A percentile compares a stretch with the other conserved stretches of the same genome.
phyloP scores from a whole-genome alignment of 2,888 invertebrate species.

The Hydroisotoma schaefferi region DNA sequence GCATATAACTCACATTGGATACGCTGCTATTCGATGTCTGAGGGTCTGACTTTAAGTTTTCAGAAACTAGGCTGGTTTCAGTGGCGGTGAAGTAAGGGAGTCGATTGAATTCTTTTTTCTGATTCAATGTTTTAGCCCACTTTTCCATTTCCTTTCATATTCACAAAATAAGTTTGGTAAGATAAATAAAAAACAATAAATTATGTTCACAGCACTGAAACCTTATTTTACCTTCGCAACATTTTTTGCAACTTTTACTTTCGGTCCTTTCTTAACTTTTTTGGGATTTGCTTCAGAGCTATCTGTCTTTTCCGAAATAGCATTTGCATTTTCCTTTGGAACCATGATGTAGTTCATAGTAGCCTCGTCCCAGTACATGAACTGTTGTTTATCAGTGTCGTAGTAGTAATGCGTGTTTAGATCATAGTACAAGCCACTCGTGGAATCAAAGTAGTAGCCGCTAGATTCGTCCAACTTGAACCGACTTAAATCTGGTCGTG shows the following conservation, averaged over 20 bases:
- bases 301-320: constrained; percentile 44
- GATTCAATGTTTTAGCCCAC: constrained; percentile 96
- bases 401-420: constrained; percentile 93
- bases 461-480: constrained; percentile 93
- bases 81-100: background rate
- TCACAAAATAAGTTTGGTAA: background rate
- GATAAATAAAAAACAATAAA: constrained; percentile 1
- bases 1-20: too few relatives aligned
- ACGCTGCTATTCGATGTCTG: too few relatives aligned
- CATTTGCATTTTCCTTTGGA: constrained; percentile 13
- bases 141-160: constrained; percentile 69
- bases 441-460: constrained; percentile 92
- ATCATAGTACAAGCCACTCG: constrained; percentile 93
- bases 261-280: constrained; percentile 71
- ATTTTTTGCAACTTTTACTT: constrained; percentile 95
- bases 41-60: too few relatives aligned
- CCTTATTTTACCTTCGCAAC: constrained; percentile 71
- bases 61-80: background rate
- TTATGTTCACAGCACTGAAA: background rate
- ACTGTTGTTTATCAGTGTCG: constrained; percentile 84
- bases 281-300: constrained; percentile 49
- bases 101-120: constrained; percentile 52
- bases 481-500: constrained; percentile 84
- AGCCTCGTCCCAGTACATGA: constrained; percentile 85
- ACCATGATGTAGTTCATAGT: constrained; percentile 52